Conservation (phyloP, 1,140 invertebrate species). For the Sycophaga agraensis region DNA sequence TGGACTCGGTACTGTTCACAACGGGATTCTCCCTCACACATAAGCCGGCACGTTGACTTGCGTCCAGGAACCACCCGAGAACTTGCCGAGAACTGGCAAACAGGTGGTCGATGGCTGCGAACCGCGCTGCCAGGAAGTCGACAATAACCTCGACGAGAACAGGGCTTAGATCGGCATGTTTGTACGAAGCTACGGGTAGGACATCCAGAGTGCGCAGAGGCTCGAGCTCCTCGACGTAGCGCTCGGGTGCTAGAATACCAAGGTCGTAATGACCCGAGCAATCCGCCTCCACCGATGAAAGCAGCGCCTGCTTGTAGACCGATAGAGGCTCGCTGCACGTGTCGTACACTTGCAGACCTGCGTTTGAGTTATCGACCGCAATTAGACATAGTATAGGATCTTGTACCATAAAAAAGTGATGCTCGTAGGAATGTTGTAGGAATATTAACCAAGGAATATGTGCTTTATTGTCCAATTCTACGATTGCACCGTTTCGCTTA, state of each 20-base stretch:
- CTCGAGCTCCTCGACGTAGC: constrained; percentile 37
- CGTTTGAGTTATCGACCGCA: too few relatives aligned
- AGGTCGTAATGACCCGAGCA: constrained; percentile 44
- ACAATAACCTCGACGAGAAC: constrained; percentile 40
- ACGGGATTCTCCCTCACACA: constrained; percentile 36
- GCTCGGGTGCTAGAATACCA: constrained; percentile 42
- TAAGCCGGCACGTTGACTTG: constrained; percentile 39
- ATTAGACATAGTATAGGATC: background rate
- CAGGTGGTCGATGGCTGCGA: constrained; percentile 42
- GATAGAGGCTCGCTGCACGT: constrained; percentile 47
- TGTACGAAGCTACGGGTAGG: constrained; percentile 43
- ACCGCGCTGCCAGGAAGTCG: constrained; percentile 42
- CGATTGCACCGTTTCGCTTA: too few relatives aligned
- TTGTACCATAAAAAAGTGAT: too few relatives aligned
- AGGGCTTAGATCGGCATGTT: constrained; percentile 38
- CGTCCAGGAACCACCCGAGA: constrained; percentile 36
- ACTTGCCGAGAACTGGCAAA: constrained; percentile 32
- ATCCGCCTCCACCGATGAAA: constrained; percentile 39
- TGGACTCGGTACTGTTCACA: background rate
- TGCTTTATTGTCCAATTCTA: too few relatives aligned
- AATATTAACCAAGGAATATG: too few relatives aligned
- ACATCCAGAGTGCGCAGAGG: constrained; percentile 43
- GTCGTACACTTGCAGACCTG: constrained; percentile 48
- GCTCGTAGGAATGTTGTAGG: too few relatives aligned
- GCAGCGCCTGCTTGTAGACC: constrained; percentile 46